Conservation (phyloP, 2,797 vertebrate genomes). For the Coracias cyanogaster region DNA sequence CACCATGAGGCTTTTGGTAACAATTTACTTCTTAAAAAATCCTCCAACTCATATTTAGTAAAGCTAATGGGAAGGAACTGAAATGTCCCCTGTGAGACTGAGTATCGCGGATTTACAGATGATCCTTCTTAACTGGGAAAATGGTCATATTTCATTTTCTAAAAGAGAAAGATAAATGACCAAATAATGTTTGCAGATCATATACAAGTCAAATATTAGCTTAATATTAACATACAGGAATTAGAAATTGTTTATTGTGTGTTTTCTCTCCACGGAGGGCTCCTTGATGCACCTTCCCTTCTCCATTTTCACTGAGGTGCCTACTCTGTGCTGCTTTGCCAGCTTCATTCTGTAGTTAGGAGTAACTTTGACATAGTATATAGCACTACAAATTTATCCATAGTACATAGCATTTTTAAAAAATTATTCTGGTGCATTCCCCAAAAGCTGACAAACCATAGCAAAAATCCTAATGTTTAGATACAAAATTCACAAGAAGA, state of each 20-base stretch:
- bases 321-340: neutral
- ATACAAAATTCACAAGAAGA: neutral
- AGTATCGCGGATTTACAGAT: slow-evolving; percentile 69
- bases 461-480: neutral
- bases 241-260: neutral
- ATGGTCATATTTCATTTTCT: slow-evolving; percentile 55
- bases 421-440: neutral
- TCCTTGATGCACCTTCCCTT: neutral
- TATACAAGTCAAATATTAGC: neutral
- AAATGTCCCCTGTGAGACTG: slow-evolving; percentile 81
- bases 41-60: slow-evolving; percentile 78
- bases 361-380: neutral
- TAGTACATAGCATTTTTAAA: neutral
- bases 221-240: neutral
- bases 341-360: neutral
- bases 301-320: neutral
- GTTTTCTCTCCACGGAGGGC: slow-evolving; percentile 31
- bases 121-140: slow-evolving; percentile 57
- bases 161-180: slow-evolving; percentile 59
- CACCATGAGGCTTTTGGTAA: neutral
- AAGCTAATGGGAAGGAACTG: slow-evolving; percentile 77
- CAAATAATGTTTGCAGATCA: neutral
- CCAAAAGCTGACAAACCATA: neutral
- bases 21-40: neutral
- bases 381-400: neutral